Evolutionary conservation across 2,888 invertebrate species (phyloP), one percentile per base, ranked within the genome.

Genomic region (Graphium colonna): DNA sequence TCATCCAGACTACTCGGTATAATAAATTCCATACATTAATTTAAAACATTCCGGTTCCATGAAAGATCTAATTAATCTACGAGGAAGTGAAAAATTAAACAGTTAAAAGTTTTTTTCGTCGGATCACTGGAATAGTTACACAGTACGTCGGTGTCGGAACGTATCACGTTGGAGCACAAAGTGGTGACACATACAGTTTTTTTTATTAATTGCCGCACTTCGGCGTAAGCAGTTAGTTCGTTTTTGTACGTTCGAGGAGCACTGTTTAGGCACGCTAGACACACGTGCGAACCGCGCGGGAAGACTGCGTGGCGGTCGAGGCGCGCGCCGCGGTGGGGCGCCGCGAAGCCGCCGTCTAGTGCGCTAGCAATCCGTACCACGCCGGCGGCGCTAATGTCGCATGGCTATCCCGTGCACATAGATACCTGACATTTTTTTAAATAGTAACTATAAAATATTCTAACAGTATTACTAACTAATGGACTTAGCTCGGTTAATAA

Each of bases 271-370:
- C 77, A 83, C 83, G 79, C 81, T 78, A 77, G 82, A 77, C 76
- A 78, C 88, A 88, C 87, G 88, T 87, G 87, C 81, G 83, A 74
- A 61, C 73, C 82, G 86, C 88, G 88, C 88, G 88, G 85, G 85
- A 89, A 89, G 88, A 89, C 88, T 89, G 88, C 88, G 88, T 89
- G 88, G 88, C 88, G 87, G 72, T 80, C 68, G 77, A 65, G 69
- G 72, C 70, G 75, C 72, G 73, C 71, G 75, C 69, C 69, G 76
- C 77, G 73, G 78, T 62, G 80, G 80, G 76, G 82, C 68, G 75
- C 72, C 71, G 64, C 57, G 60, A 60, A 57, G 21, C 55, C 50
- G 67, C 12, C n/a, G 36, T 12, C 3, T 68, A 68, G 65, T 60
- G 44, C 51, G 36, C 62, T 65, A 62, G 57, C 69, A 64, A 61